These are phyloP conservation scores for Agrochola circellaris DNA, from an alignment of 2,888 invertebrate genomes.

Conservation along the genomic window DNA sequence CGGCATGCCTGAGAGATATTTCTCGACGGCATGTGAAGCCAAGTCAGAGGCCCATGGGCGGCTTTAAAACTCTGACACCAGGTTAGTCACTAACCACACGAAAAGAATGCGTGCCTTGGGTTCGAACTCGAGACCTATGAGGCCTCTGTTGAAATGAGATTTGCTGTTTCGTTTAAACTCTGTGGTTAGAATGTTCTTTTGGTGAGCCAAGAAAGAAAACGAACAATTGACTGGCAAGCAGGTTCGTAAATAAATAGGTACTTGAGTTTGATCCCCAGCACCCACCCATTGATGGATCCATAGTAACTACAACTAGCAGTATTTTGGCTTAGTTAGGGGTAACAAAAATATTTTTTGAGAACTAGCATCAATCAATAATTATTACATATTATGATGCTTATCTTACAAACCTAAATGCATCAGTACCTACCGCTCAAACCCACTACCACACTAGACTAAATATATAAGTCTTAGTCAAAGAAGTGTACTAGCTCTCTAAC, in stretches of 20 bases:
- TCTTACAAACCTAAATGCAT: no score
- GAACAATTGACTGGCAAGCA: neutral
- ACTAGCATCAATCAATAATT: neutral
- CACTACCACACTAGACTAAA: neutral
- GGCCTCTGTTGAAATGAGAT: neutral
- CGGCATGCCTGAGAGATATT: no score
- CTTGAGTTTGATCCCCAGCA: neutral
- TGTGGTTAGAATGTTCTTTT: neutral
- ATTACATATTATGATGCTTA: neutral
- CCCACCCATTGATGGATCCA: neutral
- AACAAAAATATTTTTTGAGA: neutral
- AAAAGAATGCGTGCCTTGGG: no score
- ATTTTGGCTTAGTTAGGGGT: neutral
- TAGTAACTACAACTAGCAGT: neutral
- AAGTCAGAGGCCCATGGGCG: no score
- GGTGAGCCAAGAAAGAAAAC: neutral
- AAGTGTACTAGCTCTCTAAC: constrained; percentile 31
- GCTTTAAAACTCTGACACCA: no score
- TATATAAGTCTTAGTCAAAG: neutral
- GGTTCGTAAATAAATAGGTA: neutral
- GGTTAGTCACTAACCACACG: no score
- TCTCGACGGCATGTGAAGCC: no score
- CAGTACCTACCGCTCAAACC: no score
- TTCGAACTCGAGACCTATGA: no score
- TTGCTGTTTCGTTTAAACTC: neutral